Conservation (phyloP, 2,888 invertebrate species). For the Eupsilia transversa region DNA sequence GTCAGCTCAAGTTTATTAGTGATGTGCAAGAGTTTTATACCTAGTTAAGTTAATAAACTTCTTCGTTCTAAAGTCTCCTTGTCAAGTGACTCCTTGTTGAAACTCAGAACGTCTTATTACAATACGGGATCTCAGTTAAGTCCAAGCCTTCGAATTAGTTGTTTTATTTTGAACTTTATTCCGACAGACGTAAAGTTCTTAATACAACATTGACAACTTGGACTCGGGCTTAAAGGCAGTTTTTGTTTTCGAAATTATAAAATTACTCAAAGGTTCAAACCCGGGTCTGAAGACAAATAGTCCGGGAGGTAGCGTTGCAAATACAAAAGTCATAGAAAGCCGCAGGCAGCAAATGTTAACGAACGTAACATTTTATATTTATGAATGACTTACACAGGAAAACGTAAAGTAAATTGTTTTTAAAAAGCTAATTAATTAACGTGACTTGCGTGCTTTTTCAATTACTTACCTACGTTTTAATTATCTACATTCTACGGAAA, state of each 20-base stretch:
- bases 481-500: conserved; percentile 11
- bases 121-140: not conserved
- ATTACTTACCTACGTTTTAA: conserved; percentile 18
- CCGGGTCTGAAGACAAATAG: too few relatives aligned
- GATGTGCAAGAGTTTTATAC: not conserved
- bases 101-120: not conserved
- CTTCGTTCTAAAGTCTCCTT: not conserved
- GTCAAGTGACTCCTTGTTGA: not conserved
- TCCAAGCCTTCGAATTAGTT: not conserved
- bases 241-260: too few relatives aligned
- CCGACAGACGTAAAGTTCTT: not conserved
- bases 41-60: too few relatives aligned
- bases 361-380: conserved; percentile 6
- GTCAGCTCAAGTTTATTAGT: conserved; percentile 12
- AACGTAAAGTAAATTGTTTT: not conserved
- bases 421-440: conserved; percentile 44
- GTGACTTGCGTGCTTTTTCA: conserved; percentile 21
- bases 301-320: not conserved
- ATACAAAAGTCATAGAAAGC: not conserved
- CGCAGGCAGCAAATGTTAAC: not conserved
- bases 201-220: not conserved
- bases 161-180: not conserved
- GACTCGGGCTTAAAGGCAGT: not conserved
- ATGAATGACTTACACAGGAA: conserved; percentile 20
- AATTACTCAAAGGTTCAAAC: too few relatives aligned